phyloP scores from a whole-genome alignment of 2,888 invertebrate genomes.

The Napeogenes inachia region DNA sequence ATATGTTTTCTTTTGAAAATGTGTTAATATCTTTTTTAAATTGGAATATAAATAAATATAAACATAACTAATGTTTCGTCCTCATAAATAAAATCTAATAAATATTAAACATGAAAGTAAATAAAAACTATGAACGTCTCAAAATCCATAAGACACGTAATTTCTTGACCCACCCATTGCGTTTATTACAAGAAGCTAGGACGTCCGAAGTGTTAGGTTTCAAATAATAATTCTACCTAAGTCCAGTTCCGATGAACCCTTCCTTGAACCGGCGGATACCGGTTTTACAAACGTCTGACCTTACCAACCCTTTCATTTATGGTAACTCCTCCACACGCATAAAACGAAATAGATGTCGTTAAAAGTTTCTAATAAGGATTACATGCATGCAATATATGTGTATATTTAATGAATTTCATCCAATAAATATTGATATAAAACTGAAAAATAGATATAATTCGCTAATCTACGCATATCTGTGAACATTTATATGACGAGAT shows the following conservation, averaged over 20 bases:
- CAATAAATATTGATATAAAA: no score
- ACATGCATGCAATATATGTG: not conserved
- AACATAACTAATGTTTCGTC: no score
- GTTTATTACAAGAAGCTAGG: constrained; percentile 17
- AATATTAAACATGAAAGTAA: no score
- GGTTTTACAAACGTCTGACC: constrained; percentile 25
- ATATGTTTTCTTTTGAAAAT: no score
- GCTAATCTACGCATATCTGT: no score
- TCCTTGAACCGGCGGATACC: constrained; percentile 25
- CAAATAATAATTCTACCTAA: constrained; percentile 20
- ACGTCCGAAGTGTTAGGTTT: constrained; percentile 20
- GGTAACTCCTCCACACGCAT: constrained; percentile 19
- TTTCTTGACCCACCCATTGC: constrained; percentile 12
- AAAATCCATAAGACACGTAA: not conserved
- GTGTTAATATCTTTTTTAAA: no score
- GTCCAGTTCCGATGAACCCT: constrained; percentile 23
- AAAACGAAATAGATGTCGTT: not conserved
- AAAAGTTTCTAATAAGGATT: not conserved
- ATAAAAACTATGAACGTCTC: no score
- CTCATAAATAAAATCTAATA: no score
- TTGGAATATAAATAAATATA: no score
- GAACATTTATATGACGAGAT: no score
- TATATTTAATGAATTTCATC: not conserved
- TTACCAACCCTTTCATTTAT: constrained; percentile 25
- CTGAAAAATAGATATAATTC: no score